These are phyloP conservation scores for Entomyzon cyanotis DNA, from an alignment of 2,113 vertebrate species.

Conservation along the genomic window DNA sequence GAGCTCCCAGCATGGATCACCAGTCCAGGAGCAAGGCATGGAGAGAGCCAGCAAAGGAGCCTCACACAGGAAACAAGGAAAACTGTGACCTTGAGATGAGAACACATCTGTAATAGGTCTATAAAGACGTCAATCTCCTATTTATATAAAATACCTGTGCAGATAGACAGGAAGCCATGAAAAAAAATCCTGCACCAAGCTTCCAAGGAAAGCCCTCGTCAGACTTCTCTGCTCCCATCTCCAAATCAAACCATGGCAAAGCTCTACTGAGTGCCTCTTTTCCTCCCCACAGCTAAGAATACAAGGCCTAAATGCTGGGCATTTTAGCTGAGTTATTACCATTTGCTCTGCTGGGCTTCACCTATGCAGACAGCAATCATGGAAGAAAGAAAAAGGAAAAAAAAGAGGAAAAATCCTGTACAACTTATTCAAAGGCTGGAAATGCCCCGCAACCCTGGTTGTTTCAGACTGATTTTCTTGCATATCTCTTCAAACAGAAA, in stretches of 20 bases:
- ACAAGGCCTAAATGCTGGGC: neutral
- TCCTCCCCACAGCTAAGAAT: neutral
- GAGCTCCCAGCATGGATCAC: neutral
- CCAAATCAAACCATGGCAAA: neutral
- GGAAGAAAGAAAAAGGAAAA: no score
- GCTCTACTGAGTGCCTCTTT: neutral
- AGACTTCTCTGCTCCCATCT: neutral
- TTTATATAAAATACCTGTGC: neutral
- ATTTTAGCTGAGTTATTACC: neutral
- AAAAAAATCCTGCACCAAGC: conserved; percentile 14
- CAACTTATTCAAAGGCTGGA: neutral
- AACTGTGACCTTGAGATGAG: neutral
- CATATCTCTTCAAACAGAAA: neutral
- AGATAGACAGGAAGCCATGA: neutral
- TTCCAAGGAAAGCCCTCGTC: neutral
- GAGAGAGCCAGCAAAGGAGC: neutral
- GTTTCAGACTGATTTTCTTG: neutral
- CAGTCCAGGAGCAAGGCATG: neutral
- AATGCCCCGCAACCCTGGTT: neutral
- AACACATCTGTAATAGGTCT: neutral
- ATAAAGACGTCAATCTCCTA: neutral
- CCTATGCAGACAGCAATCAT: neutral
- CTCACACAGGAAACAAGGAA: neutral
- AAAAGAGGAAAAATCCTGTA: neutral
- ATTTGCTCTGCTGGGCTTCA: neutral